phyloP scores from a whole-genome alignment of 2,888 invertebrate species.

The Achlya flavicornis region DNA sequence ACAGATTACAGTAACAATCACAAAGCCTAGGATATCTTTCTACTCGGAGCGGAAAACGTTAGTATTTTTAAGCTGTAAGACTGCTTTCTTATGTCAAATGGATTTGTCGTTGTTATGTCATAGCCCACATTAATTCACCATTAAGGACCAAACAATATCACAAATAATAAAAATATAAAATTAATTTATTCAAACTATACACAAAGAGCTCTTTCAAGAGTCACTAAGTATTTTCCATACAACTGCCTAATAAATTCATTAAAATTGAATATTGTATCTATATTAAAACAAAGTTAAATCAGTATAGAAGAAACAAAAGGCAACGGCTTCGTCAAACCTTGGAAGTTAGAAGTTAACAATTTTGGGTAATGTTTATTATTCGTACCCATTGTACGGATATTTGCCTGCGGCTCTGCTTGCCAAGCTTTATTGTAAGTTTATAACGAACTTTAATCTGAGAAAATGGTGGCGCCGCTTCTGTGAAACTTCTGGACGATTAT shows the following conservation, averaged over 20 bases:
- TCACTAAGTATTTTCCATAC: not conserved
- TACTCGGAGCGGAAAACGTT: not conserved
- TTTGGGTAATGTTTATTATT: conserved; percentile 2
- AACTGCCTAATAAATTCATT: no score
- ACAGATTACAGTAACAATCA: not conserved
- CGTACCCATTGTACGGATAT: not conserved
- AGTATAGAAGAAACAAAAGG: conserved; percentile 2
- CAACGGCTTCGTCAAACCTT: conserved; percentile 15
- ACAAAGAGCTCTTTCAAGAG: no score
- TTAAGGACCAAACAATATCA: no score
- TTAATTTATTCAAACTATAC: no score
- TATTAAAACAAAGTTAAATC: not conserved
- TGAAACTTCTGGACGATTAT: not conserved
- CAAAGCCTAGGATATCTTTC: not conserved
- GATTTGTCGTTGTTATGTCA: no score
- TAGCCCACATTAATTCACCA: no score
- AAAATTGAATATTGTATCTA: no score
- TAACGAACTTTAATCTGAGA: conserved; percentile 1
- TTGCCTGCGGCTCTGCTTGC: not conserved
- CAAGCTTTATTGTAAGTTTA: not conserved
- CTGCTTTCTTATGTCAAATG: no score
- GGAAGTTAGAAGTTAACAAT: conserved; percentile 1
- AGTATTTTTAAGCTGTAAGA: conserved; percentile 12
- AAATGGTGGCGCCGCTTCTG: not conserved
- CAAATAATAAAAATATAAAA: no score